Evolutionary conservation across 2,888 invertebrate genomes (phyloP), one percentile per base, ranked within the genome.

Genomic region (Eristalis intricaria): DNA sequence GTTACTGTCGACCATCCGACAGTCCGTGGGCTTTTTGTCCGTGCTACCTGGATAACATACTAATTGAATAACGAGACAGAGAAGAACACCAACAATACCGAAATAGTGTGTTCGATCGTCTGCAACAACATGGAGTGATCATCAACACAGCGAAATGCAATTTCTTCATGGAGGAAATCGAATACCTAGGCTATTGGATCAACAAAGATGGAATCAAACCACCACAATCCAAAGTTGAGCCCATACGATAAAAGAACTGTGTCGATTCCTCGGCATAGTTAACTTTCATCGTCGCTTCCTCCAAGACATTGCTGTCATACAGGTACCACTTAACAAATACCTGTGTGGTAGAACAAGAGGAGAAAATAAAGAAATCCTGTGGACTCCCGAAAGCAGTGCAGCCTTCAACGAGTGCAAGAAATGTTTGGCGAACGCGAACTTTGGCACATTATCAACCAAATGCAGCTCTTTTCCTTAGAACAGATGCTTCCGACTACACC

Each of bases 21-120:
- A 50, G 50, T 15, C 15, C 40, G 40, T 73, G 13, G 65, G 74
- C 50, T n/a, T n/a, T 50, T 19, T 82, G 79, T 68, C 78, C 81
- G n/a, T 84, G 79, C 38, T 86, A 86, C 43, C 26, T 82, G 1
- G 87, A 84, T 71, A 87, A 84, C 56, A 63, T 89, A 4, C 77
- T 80, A 10, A 66, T 84, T 8, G 75, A 80, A 29, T 81, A 75
- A 3, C n/a, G 15, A 29, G 63, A 63, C 4, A 63, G 78, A 19
- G 78, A 88, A 29, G 74, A 77, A 26, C 84, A 84, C 35, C 32
- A 64, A 10, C 32, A 58, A n/a, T 77, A 79, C 61, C 63, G 77
- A 35, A 26, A 11, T 2, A 56, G 38, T 26, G 26, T 80, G 23
- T 65, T 85, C 60, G 29, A 75, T 19, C 74, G 64, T 2, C 65